Percentiles rank a stretch among this genome's conserved stretches.
These are phyloP conservation scores for Oscheius sp. DNA, from an alignment of 2,888 invertebrate genomes.

Conservation along the genomic window DNA sequence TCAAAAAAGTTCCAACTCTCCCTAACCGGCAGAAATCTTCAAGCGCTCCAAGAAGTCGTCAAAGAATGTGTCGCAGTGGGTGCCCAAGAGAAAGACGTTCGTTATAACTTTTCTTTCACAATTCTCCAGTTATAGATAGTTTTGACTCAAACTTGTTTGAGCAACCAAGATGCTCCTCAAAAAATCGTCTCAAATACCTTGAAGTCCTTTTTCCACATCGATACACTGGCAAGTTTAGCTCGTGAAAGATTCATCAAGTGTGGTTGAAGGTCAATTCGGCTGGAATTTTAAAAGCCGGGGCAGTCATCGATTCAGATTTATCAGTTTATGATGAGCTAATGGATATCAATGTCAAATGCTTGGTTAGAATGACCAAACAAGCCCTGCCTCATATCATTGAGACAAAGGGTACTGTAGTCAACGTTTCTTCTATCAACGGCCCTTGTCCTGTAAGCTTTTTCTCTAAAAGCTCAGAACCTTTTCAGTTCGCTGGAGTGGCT, in stretches of 20 bases:
- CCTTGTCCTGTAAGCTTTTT: constrained; percentile 77
- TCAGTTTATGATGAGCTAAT: constrained; percentile 86
- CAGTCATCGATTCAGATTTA: constrained; percentile 55
- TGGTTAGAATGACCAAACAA: constrained; percentile 62
- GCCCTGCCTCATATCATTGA: constrained; percentile 66
- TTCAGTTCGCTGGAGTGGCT: constrained; percentile 82
- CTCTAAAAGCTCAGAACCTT: not conserved
- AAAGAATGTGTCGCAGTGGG: constrained; percentile 57
- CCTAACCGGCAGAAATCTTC: constrained; percentile 57
- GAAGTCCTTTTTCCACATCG: constrained; percentile 60
- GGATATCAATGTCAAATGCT: constrained; percentile 79
- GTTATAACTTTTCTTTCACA: not conserved
- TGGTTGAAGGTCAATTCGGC: constrained; percentile 63
- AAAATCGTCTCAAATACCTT: constrained; percentile 57
- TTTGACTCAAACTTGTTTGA: constrained; percentile 68
- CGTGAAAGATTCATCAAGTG: not conserved
- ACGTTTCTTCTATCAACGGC: constrained; percentile 90
- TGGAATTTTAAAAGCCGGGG: constrained; percentile 63
- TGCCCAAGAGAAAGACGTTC: constrained; percentile 36
- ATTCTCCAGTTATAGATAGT: constrained; percentile 13
- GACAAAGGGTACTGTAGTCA: constrained; percentile 83
- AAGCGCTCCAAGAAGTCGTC: constrained; percentile 56
- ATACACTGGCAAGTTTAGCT: constrained; percentile 55
- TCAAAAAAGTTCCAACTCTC: constrained; percentile 43
- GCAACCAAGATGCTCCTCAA: constrained; percentile 51